A percentile compares a stretch with the other conserved stretches of the same genome.
Conservation (phyloP, 2,113 vertebrate genomes). For the Riparia riparia region DNA sequence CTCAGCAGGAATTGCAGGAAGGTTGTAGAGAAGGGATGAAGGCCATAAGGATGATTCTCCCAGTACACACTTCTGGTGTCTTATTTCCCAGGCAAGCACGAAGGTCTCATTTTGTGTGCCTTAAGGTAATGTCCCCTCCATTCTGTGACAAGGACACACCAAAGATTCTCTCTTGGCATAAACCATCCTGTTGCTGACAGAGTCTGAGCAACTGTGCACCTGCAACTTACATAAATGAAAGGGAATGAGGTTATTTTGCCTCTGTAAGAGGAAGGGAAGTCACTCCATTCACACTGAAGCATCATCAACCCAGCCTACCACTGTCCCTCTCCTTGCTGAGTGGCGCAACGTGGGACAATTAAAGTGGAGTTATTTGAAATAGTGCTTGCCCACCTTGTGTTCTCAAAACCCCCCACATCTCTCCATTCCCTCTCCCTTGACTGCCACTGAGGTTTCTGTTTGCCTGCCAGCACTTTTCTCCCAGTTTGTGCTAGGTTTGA, state of each 20-base stretch:
- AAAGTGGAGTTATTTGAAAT: background rate
- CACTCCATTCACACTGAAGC: background rate
- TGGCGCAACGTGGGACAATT: accelerated
- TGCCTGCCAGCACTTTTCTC: background rate
- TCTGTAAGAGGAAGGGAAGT: background rate
- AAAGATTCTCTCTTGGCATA: background rate
- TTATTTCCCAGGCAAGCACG: background rate
- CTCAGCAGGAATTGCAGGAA: background rate
- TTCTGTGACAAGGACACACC: background rate
- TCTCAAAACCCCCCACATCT: background rate
- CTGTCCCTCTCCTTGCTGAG: background rate
- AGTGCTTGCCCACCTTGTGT: background rate
- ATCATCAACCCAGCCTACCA: background rate
- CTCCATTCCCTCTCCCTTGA: background rate
- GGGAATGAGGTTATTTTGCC: background rate
- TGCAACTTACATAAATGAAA: background rate
- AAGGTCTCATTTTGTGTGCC: background rate
- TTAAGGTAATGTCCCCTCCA: background rate
- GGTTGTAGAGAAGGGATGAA: background rate
- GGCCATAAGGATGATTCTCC: background rate
- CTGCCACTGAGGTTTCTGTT: background rate
- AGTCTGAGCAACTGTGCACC: background rate
- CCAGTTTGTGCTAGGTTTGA: background rate
- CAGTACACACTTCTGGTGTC: background rate
- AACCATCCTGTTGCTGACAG: background rate